Base-by-base conservation (phyloP, 1,140 invertebrate genomes). In the Aethina tumida region DNA sequence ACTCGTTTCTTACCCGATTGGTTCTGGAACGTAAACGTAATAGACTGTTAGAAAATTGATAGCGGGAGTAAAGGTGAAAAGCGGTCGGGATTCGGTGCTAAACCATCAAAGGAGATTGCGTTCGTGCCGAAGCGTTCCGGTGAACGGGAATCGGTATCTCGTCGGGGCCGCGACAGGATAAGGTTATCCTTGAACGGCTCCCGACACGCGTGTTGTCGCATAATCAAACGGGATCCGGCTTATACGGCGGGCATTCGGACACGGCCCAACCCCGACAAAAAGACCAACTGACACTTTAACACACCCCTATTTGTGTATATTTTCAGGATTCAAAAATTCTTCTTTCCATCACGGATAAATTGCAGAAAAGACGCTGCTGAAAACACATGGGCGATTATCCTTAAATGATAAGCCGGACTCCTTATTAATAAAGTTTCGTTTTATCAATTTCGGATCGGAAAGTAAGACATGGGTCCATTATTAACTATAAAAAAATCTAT, bases 61-160 rank as follows among this genome's bases (percentile, higher is more conserved):
- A 50, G 52, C 47, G 41, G 44, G 44, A 52, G 45, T 50, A 53
- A 56, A 56, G 54, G 54, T 56, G 54, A 54, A 56, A 56, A 56
- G 52, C 49, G 52, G 47, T 53, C 49, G 43, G 41, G 53, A 53
- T 49, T 41, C 44, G 26, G 40, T 35, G 47, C 43, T 54, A 56
- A 56, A 56, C 50, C 47, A 45, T 29, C 45, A 15, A 41, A 47
- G 49, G 46, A 53, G 49, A 56, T 56, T 56, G 52, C 47, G 44
- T 54, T 54, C 54, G 51, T 53, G 53, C 18, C 35, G 18, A n/a
- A 15, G 27, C 19, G 15, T n/a, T n/a, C n/a, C n/a, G n/a, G n/a
- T n/a, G n/a, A n/a, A n/a, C n/a, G n/a, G n/a, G n/a, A n/a, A n/a
- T n/a, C n/a, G n/a, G n/a, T n/a, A n/a, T n/a, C n/a, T n/a, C n/a